Conservation (phyloP, 1,140 invertebrate species). For the Ephestia elutella region DNA sequence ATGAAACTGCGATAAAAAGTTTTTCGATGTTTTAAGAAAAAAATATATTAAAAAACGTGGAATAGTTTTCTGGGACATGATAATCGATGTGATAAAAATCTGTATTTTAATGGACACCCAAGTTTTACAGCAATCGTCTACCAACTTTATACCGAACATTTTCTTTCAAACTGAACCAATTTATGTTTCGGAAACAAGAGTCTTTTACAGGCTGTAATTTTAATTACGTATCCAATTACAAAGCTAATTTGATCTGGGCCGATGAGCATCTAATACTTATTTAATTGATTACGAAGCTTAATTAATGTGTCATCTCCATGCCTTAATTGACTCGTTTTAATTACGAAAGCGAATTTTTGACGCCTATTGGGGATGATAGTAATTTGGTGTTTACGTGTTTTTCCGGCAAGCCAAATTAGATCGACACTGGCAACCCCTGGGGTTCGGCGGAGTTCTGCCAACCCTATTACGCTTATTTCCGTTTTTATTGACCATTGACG, state of each 20-base stretch:
- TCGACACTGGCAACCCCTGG: slow-evolving; percentile 23
- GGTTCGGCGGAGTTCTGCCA: slow-evolving; percentile 29
- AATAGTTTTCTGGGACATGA: no score
- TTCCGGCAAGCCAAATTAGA: slow-evolving; percentile 34
- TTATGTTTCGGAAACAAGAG: not conserved
- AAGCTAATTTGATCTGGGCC: slow-evolving; percentile 19
- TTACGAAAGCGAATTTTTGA: slow-evolving; percentile 12
- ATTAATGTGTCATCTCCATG: slow-evolving; percentile 15
- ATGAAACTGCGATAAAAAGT: no score
- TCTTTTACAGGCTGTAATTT: not conserved
- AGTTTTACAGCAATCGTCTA: no score
- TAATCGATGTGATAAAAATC: no score
- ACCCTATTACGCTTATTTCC: slow-evolving; percentile 38
- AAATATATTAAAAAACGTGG: no score
- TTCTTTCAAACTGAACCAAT: not conserved
- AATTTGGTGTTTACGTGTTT: slow-evolving; percentile 14
- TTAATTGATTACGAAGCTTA: slow-evolving; percentile 12
- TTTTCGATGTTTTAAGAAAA: no score
- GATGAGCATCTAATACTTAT: slow-evolving; percentile 14
- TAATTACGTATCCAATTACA: slow-evolving; percentile 20
- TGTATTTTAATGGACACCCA: no score
- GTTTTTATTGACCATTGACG: slow-evolving; percentile 10
- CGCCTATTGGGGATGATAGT: slow-evolving; percentile 9
- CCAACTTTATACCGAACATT: no score
- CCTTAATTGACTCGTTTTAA: slow-evolving; percentile 11